Percentiles rank a stretch among this genome's conserved stretches.
Evolutionary conservation across 2,113 vertebrate species (phyloP).

Genomic region (Chloropsis hardwickii): DNA sequence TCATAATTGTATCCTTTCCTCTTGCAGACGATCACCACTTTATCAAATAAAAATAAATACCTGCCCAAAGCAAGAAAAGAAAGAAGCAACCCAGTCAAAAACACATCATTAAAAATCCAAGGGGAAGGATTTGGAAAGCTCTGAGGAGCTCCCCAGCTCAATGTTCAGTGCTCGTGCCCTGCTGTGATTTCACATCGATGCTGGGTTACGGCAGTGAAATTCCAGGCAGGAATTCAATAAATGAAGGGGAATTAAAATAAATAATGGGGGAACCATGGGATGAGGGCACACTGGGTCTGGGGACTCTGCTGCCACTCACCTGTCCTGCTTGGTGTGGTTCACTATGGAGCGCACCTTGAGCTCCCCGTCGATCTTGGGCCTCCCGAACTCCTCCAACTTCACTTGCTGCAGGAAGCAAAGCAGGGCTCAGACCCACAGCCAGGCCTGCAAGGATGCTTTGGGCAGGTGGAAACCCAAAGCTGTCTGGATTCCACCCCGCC

Average conservation of each 20-base stretch:
- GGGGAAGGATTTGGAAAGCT: neutral
- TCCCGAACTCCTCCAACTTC: slow-evolving; percentile 91
- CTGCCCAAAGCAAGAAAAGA: slow-evolving; percentile 69
- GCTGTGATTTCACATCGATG: neutral
- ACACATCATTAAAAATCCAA: neutral
- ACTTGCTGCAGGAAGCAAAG: slow-evolving; percentile 81
- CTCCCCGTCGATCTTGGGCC: slow-evolving; percentile 96
- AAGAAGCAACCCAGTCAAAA: neutral
- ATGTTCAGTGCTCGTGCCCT: accelerated
- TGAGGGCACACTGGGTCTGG: accelerated
- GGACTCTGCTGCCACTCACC: slow-evolving; percentile 68
- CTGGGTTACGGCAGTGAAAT: neutral
- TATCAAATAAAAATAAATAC: slow-evolving; percentile 98
- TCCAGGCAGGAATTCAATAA: neutral
- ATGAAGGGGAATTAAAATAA: neutral
- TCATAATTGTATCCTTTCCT: slow-evolving; percentile 93
- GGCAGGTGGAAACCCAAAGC: neutral
- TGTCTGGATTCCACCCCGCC: neutral
- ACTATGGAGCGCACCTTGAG: slow-evolving; percentile 93
- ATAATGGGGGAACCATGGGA: accelerated
- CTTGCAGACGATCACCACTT: slow-evolving; percentile 98
- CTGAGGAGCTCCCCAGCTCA: neutral
- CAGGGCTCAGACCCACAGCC: neutral
- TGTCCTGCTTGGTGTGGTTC: slow-evolving; percentile 92
- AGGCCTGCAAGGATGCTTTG: neutral